Evolutionary conservation across 2,113 vertebrate genomes (phyloP), one percentile per base, ranked within the genome.

Genomic region (Microtus oregoni): DNA sequence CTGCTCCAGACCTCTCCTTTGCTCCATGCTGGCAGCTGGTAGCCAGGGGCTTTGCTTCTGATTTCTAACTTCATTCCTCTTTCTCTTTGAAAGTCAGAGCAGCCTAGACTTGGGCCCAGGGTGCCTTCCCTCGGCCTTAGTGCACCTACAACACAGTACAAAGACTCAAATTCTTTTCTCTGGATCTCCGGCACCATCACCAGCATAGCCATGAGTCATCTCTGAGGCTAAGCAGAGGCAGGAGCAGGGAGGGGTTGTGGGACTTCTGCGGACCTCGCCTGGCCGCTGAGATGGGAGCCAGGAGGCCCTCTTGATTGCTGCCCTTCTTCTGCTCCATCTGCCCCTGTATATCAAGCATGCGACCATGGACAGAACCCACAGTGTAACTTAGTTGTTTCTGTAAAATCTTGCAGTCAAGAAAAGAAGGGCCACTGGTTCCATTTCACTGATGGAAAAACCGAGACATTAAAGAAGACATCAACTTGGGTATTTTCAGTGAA

Each of bases 391-490:
- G 65, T 89, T 63, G 4, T 75, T 93, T 67, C 41, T 67, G 3
- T 67, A 41, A 67, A 72, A 61, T 78, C 89, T 79, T 77, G 13
- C 9, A 70, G 68, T 88, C 35, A 41, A 77, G 52, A 86, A 50
- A 28, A 13, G 76, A 72, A 90, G 7, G n/a, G 26, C 82, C n/a
- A 78, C 22, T 14, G 13, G 28, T 52, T 94, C 76, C 72, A 86
- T 90, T 92, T 78, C 83, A 30, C 44, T 67, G 68, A 47, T 86
- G 35, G 83, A 82, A 87, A 96, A 35, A 38, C 26, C 35, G 83
- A 96, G 79, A 30, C 75, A 32, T 63, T 9, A 63, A 95, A 87
- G 13, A 28, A 77, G 90, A 61, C 50, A 67, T 28, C 44, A 55
- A n/a, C 65, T 89, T 38, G 32, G 88, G 38, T 24, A 4, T 44